Evolutionary conservation across 2,888 invertebrate species (phyloP).

Genomic region (Mythimna lalbum): DNA sequence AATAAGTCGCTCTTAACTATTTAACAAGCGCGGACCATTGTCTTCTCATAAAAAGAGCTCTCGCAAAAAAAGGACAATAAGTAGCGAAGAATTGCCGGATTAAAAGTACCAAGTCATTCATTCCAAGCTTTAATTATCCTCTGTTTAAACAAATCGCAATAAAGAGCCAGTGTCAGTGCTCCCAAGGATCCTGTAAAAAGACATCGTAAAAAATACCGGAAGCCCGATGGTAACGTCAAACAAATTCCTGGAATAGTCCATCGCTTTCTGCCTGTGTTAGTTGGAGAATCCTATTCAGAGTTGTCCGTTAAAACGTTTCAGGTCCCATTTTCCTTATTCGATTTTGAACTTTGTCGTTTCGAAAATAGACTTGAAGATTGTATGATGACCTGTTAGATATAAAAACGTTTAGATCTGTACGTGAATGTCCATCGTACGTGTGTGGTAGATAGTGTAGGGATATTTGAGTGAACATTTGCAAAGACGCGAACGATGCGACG

Average conservation of each 20-base stretch:
- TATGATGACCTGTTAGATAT: constrained; percentile 19
- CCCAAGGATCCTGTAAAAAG: constrained; percentile 75
- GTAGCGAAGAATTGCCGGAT: constrained; percentile 78
- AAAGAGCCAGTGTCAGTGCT: constrained; percentile 77
- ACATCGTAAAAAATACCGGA: constrained; percentile 75
- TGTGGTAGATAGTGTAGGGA: constrained; percentile 71
- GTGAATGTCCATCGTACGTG: constrained; percentile 59
- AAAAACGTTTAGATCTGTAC: constrained; percentile 58
- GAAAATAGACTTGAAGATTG: constrained; percentile 19
- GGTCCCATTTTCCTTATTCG: constrained; percentile 11
- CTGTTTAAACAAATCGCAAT: constrained; percentile 89
- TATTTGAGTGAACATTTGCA: constrained; percentile 74
- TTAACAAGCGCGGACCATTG: constrained; percentile 84
- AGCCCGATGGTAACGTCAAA: constrained; percentile 78
- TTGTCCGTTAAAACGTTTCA: constrained; percentile 54
- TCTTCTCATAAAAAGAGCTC: constrained; percentile 81
- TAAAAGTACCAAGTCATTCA: constrained; percentile 85
- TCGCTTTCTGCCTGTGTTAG: constrained; percentile 74
- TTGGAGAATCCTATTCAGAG: constrained; percentile 67
- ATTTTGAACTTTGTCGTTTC: not conserved
- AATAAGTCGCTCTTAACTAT: constrained; percentile 85
- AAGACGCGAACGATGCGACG: constrained; percentile 77
- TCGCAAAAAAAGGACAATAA: constrained; percentile 76
- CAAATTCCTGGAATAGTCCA: constrained; percentile 79
- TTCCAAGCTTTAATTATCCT: constrained; percentile 87